These are phyloP conservation scores for Cydia pomonella DNA, from an alignment of 1,140 invertebrate genomes.

Conservation along the genomic window DNA sequence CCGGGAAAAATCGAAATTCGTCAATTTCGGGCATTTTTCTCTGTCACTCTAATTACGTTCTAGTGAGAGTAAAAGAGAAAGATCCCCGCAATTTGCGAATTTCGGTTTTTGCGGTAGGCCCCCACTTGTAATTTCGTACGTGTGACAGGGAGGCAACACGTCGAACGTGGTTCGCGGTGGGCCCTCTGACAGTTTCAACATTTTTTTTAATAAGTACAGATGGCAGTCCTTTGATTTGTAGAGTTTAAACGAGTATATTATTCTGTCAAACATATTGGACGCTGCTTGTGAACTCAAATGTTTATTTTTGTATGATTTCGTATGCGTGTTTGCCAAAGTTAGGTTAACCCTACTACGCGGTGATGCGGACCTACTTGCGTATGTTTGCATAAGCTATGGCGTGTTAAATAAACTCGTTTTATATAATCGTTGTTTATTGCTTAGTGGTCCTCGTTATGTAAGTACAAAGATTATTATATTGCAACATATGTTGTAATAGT, in stretches of 20 bases:
- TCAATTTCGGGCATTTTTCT: no score
- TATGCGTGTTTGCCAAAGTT: slow-evolving; percentile 22
- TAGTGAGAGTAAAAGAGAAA: no score
- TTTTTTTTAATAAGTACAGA: neutral
- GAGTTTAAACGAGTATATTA: slow-evolving; percentile 14
- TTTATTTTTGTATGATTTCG: slow-evolving; percentile 31
- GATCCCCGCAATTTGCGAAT: no score
- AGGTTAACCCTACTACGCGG: slow-evolving; percentile 18
- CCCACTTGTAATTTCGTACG: no score
- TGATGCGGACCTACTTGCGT: neutral
- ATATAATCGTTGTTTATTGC: neutral
- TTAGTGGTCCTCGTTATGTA: neutral
- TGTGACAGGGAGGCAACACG: no score
- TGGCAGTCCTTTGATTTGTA: neutral
- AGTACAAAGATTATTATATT: no score
- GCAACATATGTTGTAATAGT: no score
- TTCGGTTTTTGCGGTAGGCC: no score
- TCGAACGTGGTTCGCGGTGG: no score
- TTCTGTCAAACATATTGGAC: slow-evolving; percentile 11
- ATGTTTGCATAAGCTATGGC: neutral
- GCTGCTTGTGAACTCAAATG: slow-evolving; percentile 17
- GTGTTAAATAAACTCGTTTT: slow-evolving; percentile 30
- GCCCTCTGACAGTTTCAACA: neutral
- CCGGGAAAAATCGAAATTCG: no score
- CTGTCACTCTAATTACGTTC: no score